Conservation (phyloP, 1,140 invertebrate genomes). For the Scaptomyza hsui region DNA sequence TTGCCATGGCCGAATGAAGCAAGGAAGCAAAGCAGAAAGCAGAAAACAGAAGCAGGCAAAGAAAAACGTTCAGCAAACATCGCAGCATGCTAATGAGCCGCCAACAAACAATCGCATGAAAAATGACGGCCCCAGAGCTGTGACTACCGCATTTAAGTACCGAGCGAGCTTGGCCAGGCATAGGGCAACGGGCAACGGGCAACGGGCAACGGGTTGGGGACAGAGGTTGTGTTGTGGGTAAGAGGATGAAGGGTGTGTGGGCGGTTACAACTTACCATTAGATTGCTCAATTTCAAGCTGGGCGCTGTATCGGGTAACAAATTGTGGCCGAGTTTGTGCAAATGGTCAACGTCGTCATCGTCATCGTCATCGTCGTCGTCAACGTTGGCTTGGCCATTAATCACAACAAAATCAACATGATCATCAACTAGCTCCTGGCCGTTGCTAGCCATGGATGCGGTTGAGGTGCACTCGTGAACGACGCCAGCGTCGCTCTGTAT, state of each 20-base stretch:
- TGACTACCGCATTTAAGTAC: constrained; percentile 40
- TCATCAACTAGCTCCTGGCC: constrained; percentile 73
- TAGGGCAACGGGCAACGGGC: not conserved
- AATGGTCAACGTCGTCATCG: constrained; percentile 53
- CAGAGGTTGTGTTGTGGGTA: not conserved
- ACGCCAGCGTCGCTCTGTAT: constrained; percentile 59
- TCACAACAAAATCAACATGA: constrained; percentile 80
- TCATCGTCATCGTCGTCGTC: constrained; percentile 40
- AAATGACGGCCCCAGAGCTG: constrained; percentile 26
- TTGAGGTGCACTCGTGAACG: constrained; percentile 34
- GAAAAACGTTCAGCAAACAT: constrained; percentile 53
- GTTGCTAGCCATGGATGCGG: constrained; percentile 33
- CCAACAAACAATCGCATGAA: constrained; percentile 31
- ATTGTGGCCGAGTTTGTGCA: constrained; percentile 70
- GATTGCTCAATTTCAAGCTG: constrained; percentile 83
- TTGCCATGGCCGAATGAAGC: constrained; percentile 59
- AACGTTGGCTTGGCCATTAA: constrained; percentile 63
- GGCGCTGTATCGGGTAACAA: constrained; percentile 81
- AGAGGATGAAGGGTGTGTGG: not conserved
- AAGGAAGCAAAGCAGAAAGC: constrained; percentile 18
- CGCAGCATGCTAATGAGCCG: constrained; percentile 69
- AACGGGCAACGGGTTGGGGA: not conserved
- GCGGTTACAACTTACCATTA: constrained; percentile 78
- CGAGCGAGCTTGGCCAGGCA: constrained; percentile 19
- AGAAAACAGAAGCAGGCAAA: constrained; percentile 31